phyloP scores from a whole-genome alignment of 2,113 vertebrate species.

The Bufo bufo region DNA sequence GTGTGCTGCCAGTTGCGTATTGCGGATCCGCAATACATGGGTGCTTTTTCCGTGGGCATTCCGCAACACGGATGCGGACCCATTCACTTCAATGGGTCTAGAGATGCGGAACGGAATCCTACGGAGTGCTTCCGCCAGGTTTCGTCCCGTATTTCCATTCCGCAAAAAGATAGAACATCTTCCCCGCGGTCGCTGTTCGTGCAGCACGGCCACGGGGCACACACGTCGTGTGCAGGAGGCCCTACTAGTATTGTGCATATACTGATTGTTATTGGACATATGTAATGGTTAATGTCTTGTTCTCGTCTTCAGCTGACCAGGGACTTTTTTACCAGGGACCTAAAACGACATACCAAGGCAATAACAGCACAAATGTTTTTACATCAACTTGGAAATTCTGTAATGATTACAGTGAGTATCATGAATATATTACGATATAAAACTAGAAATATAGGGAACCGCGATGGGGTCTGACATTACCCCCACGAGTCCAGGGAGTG shows the following conservation, averaged over 20 bases:
- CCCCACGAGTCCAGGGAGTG: background rate
- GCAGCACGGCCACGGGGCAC: too few species aligned
- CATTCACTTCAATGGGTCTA: too few species aligned
- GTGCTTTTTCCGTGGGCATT: too few species aligned
- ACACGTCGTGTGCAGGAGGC: too few species aligned
- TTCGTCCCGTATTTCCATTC: too few species aligned
- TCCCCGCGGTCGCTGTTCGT: too few species aligned
- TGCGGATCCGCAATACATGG: too few species aligned
- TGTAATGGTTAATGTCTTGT: background rate
- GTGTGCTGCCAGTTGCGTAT: too few species aligned
- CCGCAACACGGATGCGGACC: too few species aligned
- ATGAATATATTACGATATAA: background rate
- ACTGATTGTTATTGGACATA: background rate
- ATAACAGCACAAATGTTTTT: constrained; percentile 83
- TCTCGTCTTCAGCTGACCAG: constrained; percentile 80
- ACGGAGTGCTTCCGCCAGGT: too few species aligned
- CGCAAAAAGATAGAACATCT: too few species aligned
- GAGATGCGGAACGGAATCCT: too few species aligned
- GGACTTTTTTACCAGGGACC: constrained; percentile 88
- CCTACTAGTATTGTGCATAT: background rate
- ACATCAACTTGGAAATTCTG: constrained; percentile 90
- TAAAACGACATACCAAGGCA: constrained; percentile 84
- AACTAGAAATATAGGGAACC: background rate
- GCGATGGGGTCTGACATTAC: background rate
- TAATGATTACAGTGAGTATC: constrained; percentile 90